Conservation (phyloP, 2,888 invertebrate genomes). For the Platypus cylindrus region DNA sequence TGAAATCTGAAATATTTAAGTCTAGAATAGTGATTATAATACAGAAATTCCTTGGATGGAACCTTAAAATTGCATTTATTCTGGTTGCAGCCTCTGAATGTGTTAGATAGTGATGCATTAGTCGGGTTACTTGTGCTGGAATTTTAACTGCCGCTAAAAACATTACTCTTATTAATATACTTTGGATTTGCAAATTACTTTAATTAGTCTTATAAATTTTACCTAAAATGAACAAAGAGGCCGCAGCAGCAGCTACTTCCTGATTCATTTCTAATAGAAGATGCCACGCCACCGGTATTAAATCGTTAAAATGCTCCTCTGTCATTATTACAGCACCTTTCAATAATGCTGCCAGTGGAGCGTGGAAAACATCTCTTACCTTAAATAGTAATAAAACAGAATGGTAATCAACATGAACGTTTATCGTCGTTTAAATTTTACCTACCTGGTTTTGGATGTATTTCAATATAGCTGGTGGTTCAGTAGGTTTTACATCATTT, state of each 20-base stretch:
- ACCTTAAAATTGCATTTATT: conserved; percentile 69
- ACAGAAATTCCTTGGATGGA: background rate
- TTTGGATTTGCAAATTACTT: background rate
- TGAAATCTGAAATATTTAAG: conserved; percentile 52
- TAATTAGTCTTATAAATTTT: conserved; percentile 34
- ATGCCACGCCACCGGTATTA: conserved; percentile 91
- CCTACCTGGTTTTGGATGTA: conserved; percentile 60
- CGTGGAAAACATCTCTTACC: conserved; percentile 84
- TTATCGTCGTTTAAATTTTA: background rate
- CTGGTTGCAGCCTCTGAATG: conserved; percentile 72
- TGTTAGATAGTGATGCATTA: conserved; percentile 80
- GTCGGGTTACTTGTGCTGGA: conserved; percentile 75
- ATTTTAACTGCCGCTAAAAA: conserved; percentile 76
- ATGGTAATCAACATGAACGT: background rate
- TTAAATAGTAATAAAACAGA: conserved; percentile 25
- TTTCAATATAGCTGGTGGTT: conserved; percentile 59
- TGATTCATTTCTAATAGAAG: conserved; percentile 84
- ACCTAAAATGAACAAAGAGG: conserved; percentile 82
- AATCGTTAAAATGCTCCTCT: conserved; percentile 77
- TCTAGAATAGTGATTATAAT: background rate
- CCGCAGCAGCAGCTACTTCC: conserved; percentile 72
- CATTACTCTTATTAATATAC: background rate
- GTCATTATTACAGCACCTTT: conserved; percentile 83
- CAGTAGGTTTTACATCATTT: conserved; percentile 39
- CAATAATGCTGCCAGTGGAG: conserved; percentile 70